Evolutionary conservation across 2,888 invertebrate genomes (phyloP).

Genomic region (Nomada ferruginata): DNA sequence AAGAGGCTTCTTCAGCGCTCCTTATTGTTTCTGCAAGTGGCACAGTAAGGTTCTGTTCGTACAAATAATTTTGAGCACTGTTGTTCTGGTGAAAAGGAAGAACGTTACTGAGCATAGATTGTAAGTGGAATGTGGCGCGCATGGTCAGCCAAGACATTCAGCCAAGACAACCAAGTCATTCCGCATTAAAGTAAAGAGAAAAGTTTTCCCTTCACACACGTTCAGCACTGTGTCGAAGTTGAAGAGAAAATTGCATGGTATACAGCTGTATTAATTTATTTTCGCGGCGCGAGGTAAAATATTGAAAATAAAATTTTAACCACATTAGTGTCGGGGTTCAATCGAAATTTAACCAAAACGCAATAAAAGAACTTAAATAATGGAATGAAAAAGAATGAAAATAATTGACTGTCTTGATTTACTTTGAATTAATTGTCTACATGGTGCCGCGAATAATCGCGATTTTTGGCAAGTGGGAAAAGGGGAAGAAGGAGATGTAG

Average conservation of each 20-base stretch:
- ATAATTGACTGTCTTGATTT: not conserved
- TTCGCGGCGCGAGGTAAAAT: too few species aligned
- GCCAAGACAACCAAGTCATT: too few species aligned
- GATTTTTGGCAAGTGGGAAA: slow-evolving; percentile 39
- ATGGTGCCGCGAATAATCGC: slow-evolving; percentile 5
- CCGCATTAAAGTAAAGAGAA: too few species aligned
- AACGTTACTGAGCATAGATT: too few species aligned
- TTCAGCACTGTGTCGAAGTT: not conserved
- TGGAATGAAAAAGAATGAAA: not conserved
- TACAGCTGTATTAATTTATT: too few species aligned
- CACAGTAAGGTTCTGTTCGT: not conserved
- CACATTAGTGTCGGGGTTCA: not conserved
- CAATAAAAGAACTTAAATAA: not conserved
- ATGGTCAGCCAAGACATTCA: not conserved
- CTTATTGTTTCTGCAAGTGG: slow-evolving; percentile 20
- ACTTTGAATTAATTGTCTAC: not conserved
- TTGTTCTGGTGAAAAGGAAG: not conserved
- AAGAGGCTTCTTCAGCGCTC: slow-evolving; percentile 6
- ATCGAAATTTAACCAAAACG: not conserved
- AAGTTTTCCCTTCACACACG: not conserved
- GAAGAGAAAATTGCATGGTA: not conserved
- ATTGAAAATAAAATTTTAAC: too few species aligned
- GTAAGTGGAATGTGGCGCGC: not conserved
- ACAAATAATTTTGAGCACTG: slow-evolving; percentile 9
- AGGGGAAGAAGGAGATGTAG: slow-evolving; percentile 24